These are phyloP conservation scores for Castor canadensis DNA, from an alignment of 2,113 vertebrate genomes.

Conservation along the genomic window DNA sequence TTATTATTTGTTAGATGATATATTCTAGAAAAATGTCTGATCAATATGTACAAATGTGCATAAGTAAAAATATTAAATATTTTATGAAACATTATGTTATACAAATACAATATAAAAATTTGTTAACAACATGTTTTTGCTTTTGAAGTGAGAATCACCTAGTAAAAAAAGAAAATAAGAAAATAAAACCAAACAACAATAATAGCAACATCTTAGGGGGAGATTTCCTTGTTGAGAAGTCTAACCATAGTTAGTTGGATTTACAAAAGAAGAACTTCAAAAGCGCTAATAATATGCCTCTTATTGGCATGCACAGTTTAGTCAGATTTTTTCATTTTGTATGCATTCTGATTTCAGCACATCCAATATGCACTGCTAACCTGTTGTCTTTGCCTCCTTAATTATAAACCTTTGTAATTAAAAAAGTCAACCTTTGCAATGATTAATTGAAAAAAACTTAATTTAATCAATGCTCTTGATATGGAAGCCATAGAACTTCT, in stretches of 20 bases:
- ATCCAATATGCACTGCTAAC: conserved; percentile 62
- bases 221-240: conserved; percentile 69
- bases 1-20: neutral
- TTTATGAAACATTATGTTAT: neutral
- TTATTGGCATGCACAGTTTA: conserved; percentile 63
- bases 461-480: conserved; percentile 30
- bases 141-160: neutral
- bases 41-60: neutral
- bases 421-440: conserved; percentile 57
- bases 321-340: conserved; percentile 62
- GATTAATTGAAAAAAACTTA: conserved; percentile 62
- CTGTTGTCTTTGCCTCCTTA: conserved; percentile 48
- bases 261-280: conserved; percentile 63
- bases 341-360: conserved; percentile 35
- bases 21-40: conserved; percentile 15
- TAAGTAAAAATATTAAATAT: conserved; percentile 23
- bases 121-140: neutral
- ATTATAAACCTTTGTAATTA: conserved; percentile 53
- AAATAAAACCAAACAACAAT: neutral
- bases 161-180: conserved; percentile 43
- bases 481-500: conserved; percentile 4
- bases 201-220: neutral
- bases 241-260: conserved; percentile 65
- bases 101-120: conserved; percentile 62
- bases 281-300: conserved; percentile 71